Evolutionary conservation across 2,797 vertebrate genomes (phyloP).

Genomic region (Tachyglossus aculeatus): DNA sequence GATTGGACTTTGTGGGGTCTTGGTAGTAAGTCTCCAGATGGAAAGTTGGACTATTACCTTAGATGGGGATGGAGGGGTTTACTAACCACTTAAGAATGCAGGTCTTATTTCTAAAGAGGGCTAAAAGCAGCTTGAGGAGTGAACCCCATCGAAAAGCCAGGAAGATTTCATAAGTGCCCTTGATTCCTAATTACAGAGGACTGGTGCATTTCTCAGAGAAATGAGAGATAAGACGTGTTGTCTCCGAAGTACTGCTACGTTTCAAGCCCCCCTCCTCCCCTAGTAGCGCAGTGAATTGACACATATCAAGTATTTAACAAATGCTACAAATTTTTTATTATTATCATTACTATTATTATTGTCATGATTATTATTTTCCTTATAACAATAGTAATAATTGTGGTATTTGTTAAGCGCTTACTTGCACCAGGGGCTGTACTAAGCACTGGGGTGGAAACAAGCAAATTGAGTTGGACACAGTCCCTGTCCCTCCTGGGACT

Average conservation of each 20-base stretch:
- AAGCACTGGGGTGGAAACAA: too few species aligned
- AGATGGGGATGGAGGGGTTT: constrained; percentile 5
- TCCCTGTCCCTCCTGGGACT: not conserved
- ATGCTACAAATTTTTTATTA: too few species aligned
- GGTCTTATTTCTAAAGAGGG: not conserved
- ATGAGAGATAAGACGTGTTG: not conserved
- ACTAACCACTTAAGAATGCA: constrained; percentile 17
- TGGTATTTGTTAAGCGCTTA: too few species aligned
- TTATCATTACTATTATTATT: too few species aligned
- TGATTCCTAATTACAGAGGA: not conserved
- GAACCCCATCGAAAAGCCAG: constrained; percentile 23
- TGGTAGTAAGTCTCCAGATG: not conserved
- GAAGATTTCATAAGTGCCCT: constrained; percentile 29
- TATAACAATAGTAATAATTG: too few species aligned
- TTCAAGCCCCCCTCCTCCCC: constrained; percentile 17
- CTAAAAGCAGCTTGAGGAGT: constrained; percentile 40
- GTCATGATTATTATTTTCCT: too few species aligned
- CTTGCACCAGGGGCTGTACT: too few species aligned
- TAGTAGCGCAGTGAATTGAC: too few species aligned
- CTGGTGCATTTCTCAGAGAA: constrained; percentile 1
- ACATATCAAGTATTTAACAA: too few species aligned
- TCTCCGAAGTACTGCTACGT: not conserved
- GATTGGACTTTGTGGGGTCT: constrained; percentile 2
- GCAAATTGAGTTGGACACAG: too few species aligned
- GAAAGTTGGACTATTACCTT: not conserved